Evolutionary conservation across 2,888 invertebrate species (phyloP).

Genomic region (Halictus ligatus): DNA sequence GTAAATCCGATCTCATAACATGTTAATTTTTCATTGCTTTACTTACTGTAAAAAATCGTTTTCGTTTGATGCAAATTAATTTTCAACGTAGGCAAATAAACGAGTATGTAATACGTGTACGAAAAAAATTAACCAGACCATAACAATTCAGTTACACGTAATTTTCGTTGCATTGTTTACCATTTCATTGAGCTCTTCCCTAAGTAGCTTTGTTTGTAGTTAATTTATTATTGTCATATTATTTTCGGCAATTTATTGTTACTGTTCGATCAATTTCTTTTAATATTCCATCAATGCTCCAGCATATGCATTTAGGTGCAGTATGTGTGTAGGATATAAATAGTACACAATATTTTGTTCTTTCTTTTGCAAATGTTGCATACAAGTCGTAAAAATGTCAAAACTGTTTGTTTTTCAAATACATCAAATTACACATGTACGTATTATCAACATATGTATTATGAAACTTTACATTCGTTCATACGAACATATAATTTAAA

Average conservation of each 20-base stretch:
- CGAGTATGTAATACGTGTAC: too few relatives aligned
- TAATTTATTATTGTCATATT: neutral
- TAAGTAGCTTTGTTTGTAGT: neutral
- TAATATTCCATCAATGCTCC: neutral
- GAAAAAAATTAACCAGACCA: neutral
- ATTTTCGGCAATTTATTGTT: neutral
- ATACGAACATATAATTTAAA: neutral
- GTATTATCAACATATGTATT: neutral
- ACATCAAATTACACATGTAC: neutral
- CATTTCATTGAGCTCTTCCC: neutral
- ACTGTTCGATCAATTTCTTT: neutral
- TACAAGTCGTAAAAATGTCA: neutral
- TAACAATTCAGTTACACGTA: neutral
- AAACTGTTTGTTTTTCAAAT: neutral
- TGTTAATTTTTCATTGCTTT: slow-evolving; percentile 5
- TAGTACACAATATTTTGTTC: neutral
- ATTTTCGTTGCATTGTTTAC: neutral
- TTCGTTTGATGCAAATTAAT: neutral
- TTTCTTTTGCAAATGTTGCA: neutral
- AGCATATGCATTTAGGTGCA: neutral
- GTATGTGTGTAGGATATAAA: neutral
- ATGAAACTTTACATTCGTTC: neutral
- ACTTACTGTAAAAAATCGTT: neutral
- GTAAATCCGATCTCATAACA: slow-evolving; percentile 24
- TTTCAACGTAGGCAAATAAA: too few relatives aligned